These are phyloP conservation scores for Gallinago media DNA, from an alignment of 2,113 vertebrate genomes.

Conservation along the genomic window DNA sequence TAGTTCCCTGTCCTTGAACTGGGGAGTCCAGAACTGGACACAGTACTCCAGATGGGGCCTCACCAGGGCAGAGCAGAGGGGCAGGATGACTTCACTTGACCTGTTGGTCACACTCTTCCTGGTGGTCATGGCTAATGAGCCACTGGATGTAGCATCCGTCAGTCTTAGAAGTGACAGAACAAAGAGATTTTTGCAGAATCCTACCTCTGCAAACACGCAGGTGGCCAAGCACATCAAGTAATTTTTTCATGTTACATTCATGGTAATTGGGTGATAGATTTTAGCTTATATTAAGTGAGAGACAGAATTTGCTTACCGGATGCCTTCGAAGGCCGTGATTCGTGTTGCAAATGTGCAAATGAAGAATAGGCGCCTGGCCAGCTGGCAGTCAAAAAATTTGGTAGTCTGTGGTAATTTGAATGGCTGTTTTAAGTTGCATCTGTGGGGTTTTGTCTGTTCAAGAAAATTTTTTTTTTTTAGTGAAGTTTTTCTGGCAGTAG, in stretches of 20 bases:
- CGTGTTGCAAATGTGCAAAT: neutral
- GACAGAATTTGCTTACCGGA: neutral
- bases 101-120: no score
- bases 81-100: no score
- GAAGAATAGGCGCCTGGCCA: neutral
- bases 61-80: no score
- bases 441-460: neutral
- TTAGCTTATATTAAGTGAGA: neutral
- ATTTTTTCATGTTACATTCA: neutral
- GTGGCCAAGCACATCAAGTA: neutral
- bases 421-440: neutral
- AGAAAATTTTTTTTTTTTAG: neutral
- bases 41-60: no score
- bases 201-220: fast-evolving
- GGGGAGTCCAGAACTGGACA: no score
- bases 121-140: neutral
- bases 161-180: neutral
- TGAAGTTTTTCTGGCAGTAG: neutral
- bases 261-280: neutral
- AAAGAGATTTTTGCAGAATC: neutral
- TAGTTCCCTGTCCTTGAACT: no score
- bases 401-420: neutral
- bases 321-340: neutral
- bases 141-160: neutral
- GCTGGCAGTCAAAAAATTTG: neutral